Evolutionary conservation across 1,140 invertebrate species (phyloP).

Genomic region (Rhyzopertha dominica): DNA sequence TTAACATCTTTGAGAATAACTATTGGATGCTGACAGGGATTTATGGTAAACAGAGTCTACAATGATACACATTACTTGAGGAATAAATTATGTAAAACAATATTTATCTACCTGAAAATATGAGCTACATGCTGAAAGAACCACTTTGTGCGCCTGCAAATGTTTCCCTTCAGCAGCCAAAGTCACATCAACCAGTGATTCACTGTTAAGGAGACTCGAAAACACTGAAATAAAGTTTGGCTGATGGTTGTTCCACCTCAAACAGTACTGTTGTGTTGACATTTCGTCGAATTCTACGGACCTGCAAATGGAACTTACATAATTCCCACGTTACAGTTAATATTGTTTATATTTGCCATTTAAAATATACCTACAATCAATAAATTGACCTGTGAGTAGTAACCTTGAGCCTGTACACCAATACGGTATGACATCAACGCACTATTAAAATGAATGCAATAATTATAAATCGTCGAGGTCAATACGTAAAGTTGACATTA

Average conservation of each 20-base stretch:
- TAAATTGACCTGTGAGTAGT: conserved; percentile 21
- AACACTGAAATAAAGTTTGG: conserved; percentile 85
- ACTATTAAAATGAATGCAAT: conserved; percentile 14
- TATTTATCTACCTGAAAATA: conserved; percentile 83
- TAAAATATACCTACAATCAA: conserved; percentile 16
- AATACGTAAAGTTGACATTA: conserved; percentile 5
- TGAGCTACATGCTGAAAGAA: conserved; percentile 79
- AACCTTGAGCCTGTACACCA: conserved; percentile 19
- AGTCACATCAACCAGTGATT: conserved; percentile 83
- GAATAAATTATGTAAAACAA: too few relatives aligned
- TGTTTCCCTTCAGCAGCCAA: conserved; percentile 79
- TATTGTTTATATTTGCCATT: conserved; percentile 17
- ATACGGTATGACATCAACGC: conserved; percentile 19
- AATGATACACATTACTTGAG: conserved; percentile 38
- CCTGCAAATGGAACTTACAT: too few relatives aligned
- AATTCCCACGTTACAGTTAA: too few relatives aligned
- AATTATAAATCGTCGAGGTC: conserved; percentile 9
- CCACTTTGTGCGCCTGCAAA: conserved; percentile 79
- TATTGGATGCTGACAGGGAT: conserved; percentile 86
- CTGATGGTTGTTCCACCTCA: conserved; percentile 86
- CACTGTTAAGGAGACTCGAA: conserved; percentile 69
- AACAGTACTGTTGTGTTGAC: conserved; percentile 79
- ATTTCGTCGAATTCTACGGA: too few relatives aligned
- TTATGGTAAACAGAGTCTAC: conserved; percentile 71
- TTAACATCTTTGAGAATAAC: conserved; percentile 86